Base-by-base conservation (phyloP, 1,140 invertebrate species). In the Bombus consobrinus region DNA sequence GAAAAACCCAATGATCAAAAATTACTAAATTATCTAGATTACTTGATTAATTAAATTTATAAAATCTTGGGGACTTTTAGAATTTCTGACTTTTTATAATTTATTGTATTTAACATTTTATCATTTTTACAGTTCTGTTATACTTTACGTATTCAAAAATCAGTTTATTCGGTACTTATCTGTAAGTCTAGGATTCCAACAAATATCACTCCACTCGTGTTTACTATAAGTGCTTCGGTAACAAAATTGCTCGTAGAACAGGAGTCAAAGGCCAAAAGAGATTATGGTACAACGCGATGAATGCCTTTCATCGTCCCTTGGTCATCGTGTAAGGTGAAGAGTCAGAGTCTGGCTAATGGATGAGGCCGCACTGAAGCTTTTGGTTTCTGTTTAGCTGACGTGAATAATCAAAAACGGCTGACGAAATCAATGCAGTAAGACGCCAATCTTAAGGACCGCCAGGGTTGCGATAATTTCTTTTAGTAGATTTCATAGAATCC, bases 351-450 rank as follows among this genome's bases (percentile, higher is more conserved):
- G n/a, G 41, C 62, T 68, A 68, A 79, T 79, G 59, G 59, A 59
- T 39, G 37, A 43, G 62, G 39, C 22, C n/a, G 62, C 77, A 79
- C 59, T 64, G 34, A n/a, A 79, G 62, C 53, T 39, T 32, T 79
- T 12, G 62, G 59, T 75, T 41, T 43, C 32, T 39, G 39, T 62
- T 64, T 59, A 41, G 57, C 22, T 32, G 59, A 32, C 59, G 34
- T 83, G 74, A 76, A 64, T 83, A 76, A 83, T 76, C 71, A 76
- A 75, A 76, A 83, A 75, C 81, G 41, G 81, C 72, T 83, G 81
- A 83, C 72, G 72, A 75, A 66, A 72, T 18, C 34, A 66, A 83
- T 66, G 72, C 72, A 66, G 39, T 43, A 22, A 64, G 57, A 37
- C 81, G 41, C 3, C 22, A 32, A n/a, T 47, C 13, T 28, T 2